Evolutionary conservation across 2,888 invertebrate species (phyloP).

Genomic region (Periphyllus acericola): DNA sequence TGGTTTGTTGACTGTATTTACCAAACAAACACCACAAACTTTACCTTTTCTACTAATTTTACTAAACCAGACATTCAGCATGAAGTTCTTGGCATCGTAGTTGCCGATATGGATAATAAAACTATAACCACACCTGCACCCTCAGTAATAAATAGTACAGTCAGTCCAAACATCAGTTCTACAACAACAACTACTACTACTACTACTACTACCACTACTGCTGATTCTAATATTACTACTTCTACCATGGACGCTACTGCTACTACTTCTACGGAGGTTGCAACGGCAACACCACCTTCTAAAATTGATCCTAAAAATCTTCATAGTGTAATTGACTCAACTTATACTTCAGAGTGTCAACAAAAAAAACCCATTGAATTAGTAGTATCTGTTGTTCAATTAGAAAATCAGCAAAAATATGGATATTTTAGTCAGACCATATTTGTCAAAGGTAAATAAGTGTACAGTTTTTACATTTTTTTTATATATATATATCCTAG

Average conservation of each 20-base stretch:
- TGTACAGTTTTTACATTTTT: neutral
- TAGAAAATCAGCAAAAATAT: slow-evolving; percentile 76
- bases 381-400: slow-evolving; percentile 73
- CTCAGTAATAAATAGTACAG: slow-evolving; percentile 66
- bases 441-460: slow-evolving; percentile 74
- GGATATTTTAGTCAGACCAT: slow-evolving; percentile 78
- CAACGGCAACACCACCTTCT: neutral
- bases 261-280: slow-evolving; percentile 18
- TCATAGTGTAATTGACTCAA: slow-evolving; percentile 30
- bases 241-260: neutral
- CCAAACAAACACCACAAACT: slow-evolving; percentile 74
- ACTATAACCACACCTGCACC: slow-evolving; percentile 68
- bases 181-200: slow-evolving; percentile 66
- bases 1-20: slow-evolving; percentile 85
- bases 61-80: slow-evolving; percentile 72
- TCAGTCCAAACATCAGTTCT: slow-evolving; percentile 67
- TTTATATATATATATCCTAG: neutral
- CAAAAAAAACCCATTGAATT: slow-evolving; percentile 71
- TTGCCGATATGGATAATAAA: slow-evolving; percentile 68
- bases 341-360: slow-evolving; percentile 52
- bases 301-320: slow-evolving; percentile 13
- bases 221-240: neutral
- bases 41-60: slow-evolving; percentile 75
- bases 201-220: slow-evolving; percentile 62
- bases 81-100: slow-evolving; percentile 76